Conservation (phyloP, 2,797 vertebrate genomes). For the Lacerta agilis region DNA sequence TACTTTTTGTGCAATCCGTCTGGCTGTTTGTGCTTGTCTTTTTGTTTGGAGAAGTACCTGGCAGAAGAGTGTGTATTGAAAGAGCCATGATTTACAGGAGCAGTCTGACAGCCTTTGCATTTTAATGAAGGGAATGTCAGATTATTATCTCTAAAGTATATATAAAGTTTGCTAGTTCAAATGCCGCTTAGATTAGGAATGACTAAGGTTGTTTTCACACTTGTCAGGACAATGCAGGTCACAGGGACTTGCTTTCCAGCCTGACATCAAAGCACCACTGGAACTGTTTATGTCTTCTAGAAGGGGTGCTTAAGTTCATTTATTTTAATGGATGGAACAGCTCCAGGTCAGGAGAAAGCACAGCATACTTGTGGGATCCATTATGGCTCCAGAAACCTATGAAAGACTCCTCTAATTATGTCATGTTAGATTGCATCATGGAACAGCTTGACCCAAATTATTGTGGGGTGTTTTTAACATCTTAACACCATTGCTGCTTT, state of each 20-base stretch:
- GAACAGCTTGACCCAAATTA: neutral
- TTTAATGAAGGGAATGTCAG: constrained; percentile 19
- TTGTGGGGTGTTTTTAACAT: neutral
- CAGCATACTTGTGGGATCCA: neutral
- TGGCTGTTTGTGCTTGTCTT: neutral
- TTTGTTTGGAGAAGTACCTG: neutral
- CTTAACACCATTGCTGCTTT: neutral
- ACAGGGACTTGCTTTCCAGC: constrained; percentile 2
- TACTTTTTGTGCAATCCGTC: neutral
- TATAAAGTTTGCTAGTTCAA: neutral
- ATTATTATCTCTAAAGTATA: constrained; percentile 8
- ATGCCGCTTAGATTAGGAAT: neutral
- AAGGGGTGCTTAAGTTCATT: neutral
- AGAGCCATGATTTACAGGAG: neutral
- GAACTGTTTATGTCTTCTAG: neutral
- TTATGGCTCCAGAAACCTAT: neutral
- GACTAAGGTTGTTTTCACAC: neutral
- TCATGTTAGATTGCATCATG: neutral
- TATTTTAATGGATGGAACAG: neutral
- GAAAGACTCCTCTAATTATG: neutral
- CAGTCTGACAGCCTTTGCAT: neutral
- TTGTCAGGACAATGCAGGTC: constrained; percentile 12
- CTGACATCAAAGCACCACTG: neutral
- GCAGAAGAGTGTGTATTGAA: neutral
- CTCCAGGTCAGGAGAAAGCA: neutral